phyloP scores from a whole-genome alignment of 2,888 invertebrate genomes.

The Drosophila robusta region DNA sequence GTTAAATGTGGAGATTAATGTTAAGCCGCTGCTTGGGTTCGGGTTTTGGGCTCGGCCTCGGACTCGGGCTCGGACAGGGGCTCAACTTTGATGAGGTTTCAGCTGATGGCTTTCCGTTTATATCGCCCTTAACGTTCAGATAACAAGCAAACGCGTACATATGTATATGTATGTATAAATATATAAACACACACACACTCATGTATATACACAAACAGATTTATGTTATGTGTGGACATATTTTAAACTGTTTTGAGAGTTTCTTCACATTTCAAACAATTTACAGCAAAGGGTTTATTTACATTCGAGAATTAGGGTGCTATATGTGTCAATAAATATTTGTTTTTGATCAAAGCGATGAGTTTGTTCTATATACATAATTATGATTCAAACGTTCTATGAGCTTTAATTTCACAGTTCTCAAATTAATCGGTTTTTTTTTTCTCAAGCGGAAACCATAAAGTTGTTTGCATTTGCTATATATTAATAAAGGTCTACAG shows the following conservation, averaged over 20 bases:
- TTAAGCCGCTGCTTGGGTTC: conserved; percentile 36
- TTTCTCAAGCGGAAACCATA: too few relatives aligned
- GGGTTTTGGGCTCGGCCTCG: not conserved
- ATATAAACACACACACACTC: not conserved
- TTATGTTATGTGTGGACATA: not conserved
- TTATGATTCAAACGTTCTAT: not conserved
- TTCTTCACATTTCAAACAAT: conserved; percentile 8
- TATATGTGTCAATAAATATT: not conserved
- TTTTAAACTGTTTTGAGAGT: not conserved
- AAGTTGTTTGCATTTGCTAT: too few relatives aligned
- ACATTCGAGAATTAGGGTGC: not conserved
- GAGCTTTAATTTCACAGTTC: not conserved
- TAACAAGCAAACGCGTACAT: conserved; percentile 11
- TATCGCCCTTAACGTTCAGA: conserved; percentile 19
- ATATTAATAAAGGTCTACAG: too few relatives aligned
- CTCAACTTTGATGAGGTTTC: conserved; percentile 35
- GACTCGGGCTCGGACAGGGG: conserved; percentile 6
- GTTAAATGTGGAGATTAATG: conserved; percentile 63
- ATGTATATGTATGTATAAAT: not conserved
- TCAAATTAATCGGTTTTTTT: not conserved
- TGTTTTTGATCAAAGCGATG: not conserved
- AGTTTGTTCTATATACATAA: not conserved
- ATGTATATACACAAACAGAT: not conserved
- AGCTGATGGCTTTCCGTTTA: conserved; percentile 28
- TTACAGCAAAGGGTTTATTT: not conserved